Conservation (phyloP, 2,888 invertebrate genomes). For the Nymphalis c-album region DNA sequence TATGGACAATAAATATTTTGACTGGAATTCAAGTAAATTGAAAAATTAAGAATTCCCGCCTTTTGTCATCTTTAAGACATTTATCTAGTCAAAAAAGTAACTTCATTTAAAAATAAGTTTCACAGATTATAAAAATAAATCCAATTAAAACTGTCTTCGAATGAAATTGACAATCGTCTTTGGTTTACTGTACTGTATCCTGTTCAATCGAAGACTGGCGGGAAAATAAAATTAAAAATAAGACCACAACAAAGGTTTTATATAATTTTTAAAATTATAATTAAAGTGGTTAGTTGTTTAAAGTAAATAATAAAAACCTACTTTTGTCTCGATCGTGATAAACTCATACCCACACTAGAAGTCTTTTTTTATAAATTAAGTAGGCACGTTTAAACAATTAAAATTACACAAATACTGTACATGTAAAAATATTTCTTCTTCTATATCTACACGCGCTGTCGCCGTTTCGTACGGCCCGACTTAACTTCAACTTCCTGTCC, state of each 20-base stretch:
- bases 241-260: constrained; percentile 15
- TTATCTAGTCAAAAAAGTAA: constrained; percentile 14
- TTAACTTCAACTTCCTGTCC: constrained; percentile 35
- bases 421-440: constrained; percentile 51
- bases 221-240: constrained; percentile 23
- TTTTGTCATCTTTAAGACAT: not conserved
- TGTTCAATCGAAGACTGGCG: constrained; percentile 33
- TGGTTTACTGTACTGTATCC: constrained; percentile 50
- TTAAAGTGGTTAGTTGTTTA: constrained; percentile 28
- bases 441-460: constrained; percentile 57
- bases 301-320: constrained; percentile 35
- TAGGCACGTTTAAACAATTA: constrained; percentile 41
- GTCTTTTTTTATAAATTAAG: constrained; percentile 47
- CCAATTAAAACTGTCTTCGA: constrained; percentile 2
- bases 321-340: constrained; percentile 25
- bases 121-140: not conserved
- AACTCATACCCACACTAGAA: constrained; percentile 28
- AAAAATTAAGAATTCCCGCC: constrained; percentile 18
- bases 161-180: constrained; percentile 43
- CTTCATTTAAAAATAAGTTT: not conserved
- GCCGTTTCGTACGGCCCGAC: constrained; percentile 33
- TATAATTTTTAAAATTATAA: constrained; percentile 18
- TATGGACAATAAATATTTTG: constrained; percentile 41
- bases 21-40: constrained; percentile 7
- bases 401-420: constrained; percentile 57